Percentiles rank a stretch among this genome's conserved stretches.
phyloP scores from a whole-genome alignment of 2,113 vertebrate species.

The Coregonus clupeaformis region DNA sequence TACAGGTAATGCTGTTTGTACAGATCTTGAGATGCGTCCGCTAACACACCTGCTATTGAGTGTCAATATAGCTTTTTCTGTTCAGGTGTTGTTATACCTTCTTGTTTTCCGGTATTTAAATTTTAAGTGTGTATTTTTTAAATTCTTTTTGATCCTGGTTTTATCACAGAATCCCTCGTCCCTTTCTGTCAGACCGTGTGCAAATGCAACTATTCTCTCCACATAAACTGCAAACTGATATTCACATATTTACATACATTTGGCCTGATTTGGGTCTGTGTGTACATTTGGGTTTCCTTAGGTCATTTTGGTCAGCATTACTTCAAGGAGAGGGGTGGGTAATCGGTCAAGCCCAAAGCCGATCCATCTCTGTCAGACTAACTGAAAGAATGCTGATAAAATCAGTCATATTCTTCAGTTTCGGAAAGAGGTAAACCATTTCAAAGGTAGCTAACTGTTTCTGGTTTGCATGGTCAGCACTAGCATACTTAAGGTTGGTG shows the following conservation, averaged over 20 bases:
- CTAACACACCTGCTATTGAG: conserved; percentile 8
- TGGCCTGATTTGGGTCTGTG: background rate
- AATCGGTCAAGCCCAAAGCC: background rate
- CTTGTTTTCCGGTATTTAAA: conserved; percentile 61
- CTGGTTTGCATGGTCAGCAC: conserved; percentile 5
- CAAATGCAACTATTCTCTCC: background rate
- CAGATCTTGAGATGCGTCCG: conserved; percentile 31
- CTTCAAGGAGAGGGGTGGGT: background rate
- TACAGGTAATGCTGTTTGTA: conserved; percentile 59
- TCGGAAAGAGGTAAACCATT: background rate
- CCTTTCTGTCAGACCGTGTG: background rate
- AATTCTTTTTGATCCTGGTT: conserved; percentile 15
- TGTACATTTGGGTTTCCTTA: background rate
- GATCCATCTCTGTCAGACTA: background rate
- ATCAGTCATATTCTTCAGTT: background rate
- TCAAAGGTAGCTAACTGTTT: background rate
- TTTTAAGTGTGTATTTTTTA: conserved; percentile 25
- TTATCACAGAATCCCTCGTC: conserved; percentile 24
- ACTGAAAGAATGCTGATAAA: background rate
- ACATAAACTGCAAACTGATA: background rate
- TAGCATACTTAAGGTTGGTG: no score
- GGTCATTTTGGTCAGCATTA: no score
- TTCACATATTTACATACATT: background rate
- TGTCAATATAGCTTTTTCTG: conserved; percentile 35
- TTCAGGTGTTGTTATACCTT: conserved; percentile 54